Evolutionary conservation across 2,888 invertebrate genomes (phyloP).

Genomic region (Apotomis betuletana): DNA sequence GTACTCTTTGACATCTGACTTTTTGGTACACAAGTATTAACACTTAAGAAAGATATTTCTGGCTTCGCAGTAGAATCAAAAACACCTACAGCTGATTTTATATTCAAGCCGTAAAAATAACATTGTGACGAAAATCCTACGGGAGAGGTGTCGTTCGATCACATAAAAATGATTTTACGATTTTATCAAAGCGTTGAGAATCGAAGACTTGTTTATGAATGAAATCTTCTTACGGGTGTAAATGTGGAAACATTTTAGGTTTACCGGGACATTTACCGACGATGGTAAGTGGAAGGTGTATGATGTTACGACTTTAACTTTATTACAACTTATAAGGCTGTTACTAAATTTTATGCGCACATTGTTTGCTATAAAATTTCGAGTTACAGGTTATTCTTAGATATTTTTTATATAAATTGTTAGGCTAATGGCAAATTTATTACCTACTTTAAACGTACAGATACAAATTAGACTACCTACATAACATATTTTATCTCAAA

Average conservation of each 20-base stretch:
- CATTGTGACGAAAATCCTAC: conserved; percentile 73
- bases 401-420: not conserved
- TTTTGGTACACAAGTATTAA: not conserved
- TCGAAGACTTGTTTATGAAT: conserved; percentile 71
- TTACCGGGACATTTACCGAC: conserved; percentile 23
- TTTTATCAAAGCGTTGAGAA: conserved; percentile 67
- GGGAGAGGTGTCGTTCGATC: conserved; percentile 66
- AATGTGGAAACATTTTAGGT: conserved; percentile 35
- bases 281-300: conserved; percentile 12
- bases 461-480: no score
- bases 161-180: conserved; percentile 79
- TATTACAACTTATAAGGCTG: conserved; percentile 8
- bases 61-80: conserved; percentile 25
- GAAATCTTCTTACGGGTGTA: conserved; percentile 61
- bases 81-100: conserved; percentile 50
- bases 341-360: conserved; percentile 2
- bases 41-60: not conserved
- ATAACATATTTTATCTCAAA: no score
- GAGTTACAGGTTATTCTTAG: conserved; percentile 1
- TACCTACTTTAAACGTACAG: no score
- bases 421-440: not conserved
- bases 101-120: conserved; percentile 68
- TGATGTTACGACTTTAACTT: conserved; percentile 17
- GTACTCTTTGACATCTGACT: no score
- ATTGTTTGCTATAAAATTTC: conserved; percentile 14